Conservation (phyloP, 2,888 invertebrate genomes). For the Drosophila siamana region DNA sequence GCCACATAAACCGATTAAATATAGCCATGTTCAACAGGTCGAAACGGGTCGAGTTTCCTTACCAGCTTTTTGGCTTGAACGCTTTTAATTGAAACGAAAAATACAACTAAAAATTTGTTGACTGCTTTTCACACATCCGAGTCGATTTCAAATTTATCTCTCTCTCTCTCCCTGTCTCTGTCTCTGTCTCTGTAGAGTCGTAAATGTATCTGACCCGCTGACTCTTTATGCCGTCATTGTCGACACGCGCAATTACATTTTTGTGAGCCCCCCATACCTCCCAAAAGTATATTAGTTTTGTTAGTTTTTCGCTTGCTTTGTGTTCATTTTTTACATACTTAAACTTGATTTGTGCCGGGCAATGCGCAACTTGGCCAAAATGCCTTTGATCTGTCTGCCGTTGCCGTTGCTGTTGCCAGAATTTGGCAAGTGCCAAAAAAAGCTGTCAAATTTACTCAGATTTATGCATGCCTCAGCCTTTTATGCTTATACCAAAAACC, state of each 20-base stretch:
- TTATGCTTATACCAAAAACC: neutral
- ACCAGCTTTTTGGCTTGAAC: neutral
- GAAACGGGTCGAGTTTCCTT: slow-evolving; percentile 1
- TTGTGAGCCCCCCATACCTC: neutral
- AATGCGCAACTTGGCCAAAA: slow-evolving; percentile 45
- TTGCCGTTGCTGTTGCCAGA: slow-evolving; percentile 44
- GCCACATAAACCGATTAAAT: slow-evolving; percentile 4
- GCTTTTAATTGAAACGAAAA: neutral
- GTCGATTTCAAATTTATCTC: slow-evolving; percentile 3
- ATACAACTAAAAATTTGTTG: neutral
- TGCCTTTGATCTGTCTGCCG: slow-evolving; percentile 53
- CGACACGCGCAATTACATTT: slow-evolving; percentile 64
- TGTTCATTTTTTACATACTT: slow-evolving; percentile 27
- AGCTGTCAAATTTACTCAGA: slow-evolving; percentile 51
- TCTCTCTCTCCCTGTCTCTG: too few species aligned
- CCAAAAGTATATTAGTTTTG: neutral
- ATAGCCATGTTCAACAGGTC: neutral
- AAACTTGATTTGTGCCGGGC: slow-evolving; percentile 61
- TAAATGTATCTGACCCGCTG: slow-evolving; percentile 23
- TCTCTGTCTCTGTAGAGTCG: neutral
- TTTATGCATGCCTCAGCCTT: slow-evolving; percentile 30
- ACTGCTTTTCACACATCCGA: neutral
- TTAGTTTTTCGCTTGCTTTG: slow-evolving; percentile 8
- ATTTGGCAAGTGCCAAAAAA: slow-evolving; percentile 45
- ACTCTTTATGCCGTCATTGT: slow-evolving; percentile 43